phyloP scores from a whole-genome alignment of 2,797 vertebrate genomes.

The Pipistrellus nathusii region DNA sequence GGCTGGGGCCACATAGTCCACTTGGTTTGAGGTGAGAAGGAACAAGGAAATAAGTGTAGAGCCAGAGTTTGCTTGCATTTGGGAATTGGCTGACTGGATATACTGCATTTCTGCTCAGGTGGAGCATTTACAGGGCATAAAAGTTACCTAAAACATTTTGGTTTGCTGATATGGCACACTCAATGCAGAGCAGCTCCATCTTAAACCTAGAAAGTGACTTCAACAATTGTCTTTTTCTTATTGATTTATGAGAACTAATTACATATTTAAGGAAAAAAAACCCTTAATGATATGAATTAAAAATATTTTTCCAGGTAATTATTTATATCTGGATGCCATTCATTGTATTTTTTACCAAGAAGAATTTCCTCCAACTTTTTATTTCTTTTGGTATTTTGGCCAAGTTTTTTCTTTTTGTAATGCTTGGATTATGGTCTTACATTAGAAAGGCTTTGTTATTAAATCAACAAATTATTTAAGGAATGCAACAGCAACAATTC shows the following conservation, averaged over 20 bases:
- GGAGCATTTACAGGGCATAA: background rate
- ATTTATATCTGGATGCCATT: background rate
- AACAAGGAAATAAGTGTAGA: background rate
- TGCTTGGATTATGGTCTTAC: background rate
- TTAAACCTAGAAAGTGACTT: background rate
- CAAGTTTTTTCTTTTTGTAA: background rate
- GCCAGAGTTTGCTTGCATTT: background rate
- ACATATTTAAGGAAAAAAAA: background rate
- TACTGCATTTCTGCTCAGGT: background rate
- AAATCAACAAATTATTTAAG: background rate
- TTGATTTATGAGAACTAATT: background rate
- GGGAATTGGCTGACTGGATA: background rate
- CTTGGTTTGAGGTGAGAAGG: background rate
- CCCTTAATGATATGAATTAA: background rate
- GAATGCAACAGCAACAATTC: background rate
- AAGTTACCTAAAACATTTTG: background rate
- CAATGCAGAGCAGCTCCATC: background rate
- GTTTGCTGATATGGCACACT: background rate
- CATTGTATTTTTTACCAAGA: background rate
- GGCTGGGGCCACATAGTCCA: too few relatives aligned
- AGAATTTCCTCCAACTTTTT: background rate
- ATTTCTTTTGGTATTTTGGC: background rate
- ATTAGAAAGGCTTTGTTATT: slow-evolving; percentile 10
- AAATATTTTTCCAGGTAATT: background rate
- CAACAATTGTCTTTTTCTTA: slow-evolving; percentile 5